Conservation (phyloP, 2,888 invertebrate genomes). For the Drosophila nr. medialis region DNA sequence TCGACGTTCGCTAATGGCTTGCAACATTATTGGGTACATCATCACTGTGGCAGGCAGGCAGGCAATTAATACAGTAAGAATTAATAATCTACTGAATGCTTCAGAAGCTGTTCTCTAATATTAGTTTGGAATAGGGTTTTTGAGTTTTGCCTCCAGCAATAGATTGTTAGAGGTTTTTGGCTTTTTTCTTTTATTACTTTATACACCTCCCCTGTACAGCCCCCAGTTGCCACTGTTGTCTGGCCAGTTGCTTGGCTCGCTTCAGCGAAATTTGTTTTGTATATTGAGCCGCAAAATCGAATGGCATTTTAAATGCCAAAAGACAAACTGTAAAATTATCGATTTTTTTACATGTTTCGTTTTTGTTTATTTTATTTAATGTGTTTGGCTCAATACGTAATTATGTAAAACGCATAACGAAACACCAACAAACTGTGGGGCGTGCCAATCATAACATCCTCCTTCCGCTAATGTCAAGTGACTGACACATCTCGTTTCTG, state of each 20-base stretch:
- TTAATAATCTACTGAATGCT: neutral
- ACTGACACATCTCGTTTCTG: slow-evolving; percentile 5
- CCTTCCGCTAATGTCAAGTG: slow-evolving; percentile 8
- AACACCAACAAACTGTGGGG: slow-evolving; percentile 3
- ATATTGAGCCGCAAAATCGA: slow-evolving; percentile 23
- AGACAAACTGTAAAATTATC: slow-evolving; percentile 46
- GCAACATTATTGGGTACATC: slow-evolving; percentile 43
- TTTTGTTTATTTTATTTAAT: slow-evolving; percentile 3
- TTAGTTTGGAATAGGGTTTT: neutral
- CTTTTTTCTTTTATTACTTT: neutral
- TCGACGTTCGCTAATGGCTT: slow-evolving; percentile 20
- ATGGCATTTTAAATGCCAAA: slow-evolving; percentile 52
- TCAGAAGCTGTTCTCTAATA: neutral
- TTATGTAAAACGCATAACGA: slow-evolving; percentile 21
- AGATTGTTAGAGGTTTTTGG: neutral
- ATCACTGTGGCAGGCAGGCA: neutral
- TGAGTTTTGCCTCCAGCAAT: neutral
- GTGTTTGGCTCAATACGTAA: slow-evolving; percentile 30
- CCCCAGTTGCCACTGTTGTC: neutral
- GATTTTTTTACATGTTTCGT: neutral
- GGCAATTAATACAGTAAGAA: neutral
- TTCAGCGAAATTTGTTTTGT: slow-evolving; percentile 50
- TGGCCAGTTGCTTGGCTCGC: neutral
- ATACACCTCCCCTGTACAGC: neutral
- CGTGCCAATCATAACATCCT: slow-evolving; percentile 30